Evolutionary conservation across 2,888 invertebrate genomes (phyloP).

Genomic region (Drosophila mimetica): DNA sequence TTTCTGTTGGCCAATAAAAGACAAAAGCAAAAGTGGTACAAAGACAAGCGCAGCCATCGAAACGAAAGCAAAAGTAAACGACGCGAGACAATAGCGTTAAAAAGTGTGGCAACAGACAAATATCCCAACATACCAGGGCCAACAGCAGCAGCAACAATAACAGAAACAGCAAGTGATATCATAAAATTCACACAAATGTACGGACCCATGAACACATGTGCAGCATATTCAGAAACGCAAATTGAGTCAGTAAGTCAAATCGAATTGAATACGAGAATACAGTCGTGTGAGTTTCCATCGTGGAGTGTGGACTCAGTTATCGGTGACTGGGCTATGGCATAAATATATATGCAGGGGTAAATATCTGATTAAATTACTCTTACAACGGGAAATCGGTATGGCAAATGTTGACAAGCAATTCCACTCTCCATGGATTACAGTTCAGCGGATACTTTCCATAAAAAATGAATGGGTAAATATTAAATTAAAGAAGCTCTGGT

Average conservation of each 20-base stretch:
- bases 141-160: not conserved
- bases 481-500: not conserved
- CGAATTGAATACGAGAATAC: constrained; percentile 26
- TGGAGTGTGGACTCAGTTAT: not conserved
- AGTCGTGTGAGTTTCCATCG: not conserved
- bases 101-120: constrained; percentile 34
- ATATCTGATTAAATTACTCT: constrained; percentile 38
- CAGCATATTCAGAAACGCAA: constrained; percentile 54
- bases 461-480: constrained; percentile 4
- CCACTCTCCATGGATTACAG: constrained; percentile 13
- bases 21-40: constrained; percentile 43
- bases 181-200: constrained; percentile 33
- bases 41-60: constrained; percentile 43
- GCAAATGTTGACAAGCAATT: constrained; percentile 21
- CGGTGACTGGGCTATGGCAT: constrained; percentile 35
- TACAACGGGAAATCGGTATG: constrained; percentile 20
- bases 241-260: constrained; percentile 72
- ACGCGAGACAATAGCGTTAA: constrained; percentile 59
- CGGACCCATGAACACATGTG: constrained; percentile 24
- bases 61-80: constrained; percentile 65
- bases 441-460: constrained; percentile 19
- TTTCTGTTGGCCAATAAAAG: constrained; percentile 66
- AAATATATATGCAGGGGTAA: constrained; percentile 1
- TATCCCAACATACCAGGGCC: constrained; percentile 25
- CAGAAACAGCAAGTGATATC: constrained; percentile 28